phyloP scores from a whole-genome alignment of 2,888 invertebrate species.

The Campopleginae sp. region DNA sequence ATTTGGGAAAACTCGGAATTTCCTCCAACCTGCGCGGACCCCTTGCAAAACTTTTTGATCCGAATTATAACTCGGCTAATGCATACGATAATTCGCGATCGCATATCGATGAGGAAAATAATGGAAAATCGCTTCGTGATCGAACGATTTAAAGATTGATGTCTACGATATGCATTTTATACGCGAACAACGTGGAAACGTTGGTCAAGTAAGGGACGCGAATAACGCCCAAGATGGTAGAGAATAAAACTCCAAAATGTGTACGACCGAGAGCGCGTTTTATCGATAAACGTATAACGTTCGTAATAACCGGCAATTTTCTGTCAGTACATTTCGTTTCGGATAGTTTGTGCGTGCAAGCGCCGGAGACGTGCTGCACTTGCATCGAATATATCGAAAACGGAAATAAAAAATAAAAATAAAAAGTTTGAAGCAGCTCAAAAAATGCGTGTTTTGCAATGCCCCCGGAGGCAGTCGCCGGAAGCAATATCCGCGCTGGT shows the following conservation, averaged over 20 bases:
- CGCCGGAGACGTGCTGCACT: conserved; percentile 46
- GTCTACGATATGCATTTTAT: conserved; percentile 20
- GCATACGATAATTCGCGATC: conserved; percentile 31
- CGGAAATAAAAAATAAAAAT: conserved; percentile 30
- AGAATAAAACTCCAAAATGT: conserved; percentile 20
- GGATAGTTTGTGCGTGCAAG: conserved; percentile 61
- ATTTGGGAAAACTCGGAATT: neutral
- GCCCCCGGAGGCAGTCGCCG: conserved; percentile 48
- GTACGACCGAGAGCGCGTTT: conserved; percentile 36
- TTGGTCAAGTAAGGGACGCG: neutral
- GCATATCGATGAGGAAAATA: conserved; percentile 27
- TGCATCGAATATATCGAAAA: conserved; percentile 29
- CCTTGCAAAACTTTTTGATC: neutral
- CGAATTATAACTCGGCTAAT: neutral
- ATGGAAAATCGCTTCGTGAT: conserved; percentile 39
- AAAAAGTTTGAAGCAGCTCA: conserved; percentile 6
- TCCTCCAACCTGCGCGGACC: neutral
- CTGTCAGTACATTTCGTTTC: conserved; percentile 61
- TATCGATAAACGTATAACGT: conserved; percentile 69
- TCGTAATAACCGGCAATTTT: conserved; percentile 70
- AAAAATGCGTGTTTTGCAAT: conserved; percentile 37
- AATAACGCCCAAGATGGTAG: conserved; percentile 3
- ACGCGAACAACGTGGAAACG: neutral
- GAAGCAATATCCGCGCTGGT: conserved; percentile 51
- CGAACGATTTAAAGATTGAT: conserved; percentile 24